Evolutionary conservation across 2,113 vertebrate genomes (phyloP), one percentile per base, ranked within the genome.

Genomic region (Mirounga angustirostris): DNA sequence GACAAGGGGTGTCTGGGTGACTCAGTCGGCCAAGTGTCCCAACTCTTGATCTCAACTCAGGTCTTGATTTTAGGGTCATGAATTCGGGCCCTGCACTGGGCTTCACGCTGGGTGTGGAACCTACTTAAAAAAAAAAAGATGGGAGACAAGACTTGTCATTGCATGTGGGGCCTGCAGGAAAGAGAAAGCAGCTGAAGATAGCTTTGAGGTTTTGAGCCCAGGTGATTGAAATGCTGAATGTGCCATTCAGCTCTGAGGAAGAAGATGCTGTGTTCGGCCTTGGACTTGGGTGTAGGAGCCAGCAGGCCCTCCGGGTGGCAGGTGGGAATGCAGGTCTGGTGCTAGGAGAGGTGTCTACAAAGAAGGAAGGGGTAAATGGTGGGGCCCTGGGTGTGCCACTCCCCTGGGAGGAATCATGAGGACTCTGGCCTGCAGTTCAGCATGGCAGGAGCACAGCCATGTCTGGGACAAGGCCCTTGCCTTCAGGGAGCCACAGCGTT

Each of bases 281-380:
- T 50, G 24, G 56, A 46, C 61, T 83, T 87, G 78, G 36, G 63
- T 78, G 24, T 18, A 43, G 74, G 59, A 59, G 65, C 81, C 95
- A 91, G 89, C 86, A 52, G 89, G 89, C 78, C 73, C 67, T 92
- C 94, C 52, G 90, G 90, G 95, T 94, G 92, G 33, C 87, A 74
- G 78, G 82, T 93, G 61, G 86, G 59, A 81, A 86, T 43, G 50
- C 86, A 80, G 74, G 43, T 91, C 40, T 86, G 89, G 89, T 81
- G 86, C 61, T 30, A 24, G 78, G 71, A 85, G 71, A 40, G 12
- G 58, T 18, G 3, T 89, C 63, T 85, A 46, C 13, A 13, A 13
- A 40, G 89, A 14, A 24, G 79, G 69, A 58, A 36, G 0, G 21
- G 52, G 56, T 78, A 56, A 21, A 59, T 19, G 43, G 52, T 43